phyloP scores from a whole-genome alignment of 2,797 vertebrate genomes.

The Diplodus puntazzo region DNA sequence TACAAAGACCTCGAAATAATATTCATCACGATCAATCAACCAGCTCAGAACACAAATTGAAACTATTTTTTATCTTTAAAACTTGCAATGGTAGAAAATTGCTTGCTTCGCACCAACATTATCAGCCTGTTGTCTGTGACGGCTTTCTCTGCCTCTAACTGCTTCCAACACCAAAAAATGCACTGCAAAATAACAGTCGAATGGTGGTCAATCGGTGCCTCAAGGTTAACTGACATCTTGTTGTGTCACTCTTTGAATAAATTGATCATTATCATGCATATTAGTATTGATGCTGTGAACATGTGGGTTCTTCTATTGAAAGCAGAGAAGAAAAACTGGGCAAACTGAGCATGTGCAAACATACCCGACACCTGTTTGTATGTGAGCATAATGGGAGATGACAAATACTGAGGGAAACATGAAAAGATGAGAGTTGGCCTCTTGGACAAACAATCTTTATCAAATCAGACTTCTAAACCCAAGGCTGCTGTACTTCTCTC shows the following conservation, averaged over 20 bases:
- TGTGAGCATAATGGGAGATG: not conserved
- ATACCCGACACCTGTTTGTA: not conserved
- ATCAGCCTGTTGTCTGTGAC: not conserved
- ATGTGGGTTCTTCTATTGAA: not conserved
- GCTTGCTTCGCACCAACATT: not conserved
- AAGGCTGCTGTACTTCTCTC: not conserved
- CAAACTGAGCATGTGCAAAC: slow-evolving; percentile 6
- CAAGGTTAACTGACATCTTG: not conserved
- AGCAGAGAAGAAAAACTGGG: not conserved
- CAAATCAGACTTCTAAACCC: not conserved
- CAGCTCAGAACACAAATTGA: not conserved
- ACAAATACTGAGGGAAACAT: not conserved
- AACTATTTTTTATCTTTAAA: not conserved
- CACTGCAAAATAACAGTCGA: not conserved
- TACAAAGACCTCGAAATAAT: not conserved
- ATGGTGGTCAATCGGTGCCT: too few species aligned
- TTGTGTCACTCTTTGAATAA: not conserved
- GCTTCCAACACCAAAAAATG: not conserved
- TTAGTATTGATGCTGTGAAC: not conserved
- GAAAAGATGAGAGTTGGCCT: not conserved
- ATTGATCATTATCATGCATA: slow-evolving; percentile 35
- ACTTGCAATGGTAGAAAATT: not conserved
- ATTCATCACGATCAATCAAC: not conserved
- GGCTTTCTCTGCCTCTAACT: not conserved
- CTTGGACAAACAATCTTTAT: too few species aligned